Evolutionary conservation across 2,113 vertebrate species (phyloP), one percentile per base, ranked within the genome.

Genomic region (Odocoileus virginianus): DNA sequence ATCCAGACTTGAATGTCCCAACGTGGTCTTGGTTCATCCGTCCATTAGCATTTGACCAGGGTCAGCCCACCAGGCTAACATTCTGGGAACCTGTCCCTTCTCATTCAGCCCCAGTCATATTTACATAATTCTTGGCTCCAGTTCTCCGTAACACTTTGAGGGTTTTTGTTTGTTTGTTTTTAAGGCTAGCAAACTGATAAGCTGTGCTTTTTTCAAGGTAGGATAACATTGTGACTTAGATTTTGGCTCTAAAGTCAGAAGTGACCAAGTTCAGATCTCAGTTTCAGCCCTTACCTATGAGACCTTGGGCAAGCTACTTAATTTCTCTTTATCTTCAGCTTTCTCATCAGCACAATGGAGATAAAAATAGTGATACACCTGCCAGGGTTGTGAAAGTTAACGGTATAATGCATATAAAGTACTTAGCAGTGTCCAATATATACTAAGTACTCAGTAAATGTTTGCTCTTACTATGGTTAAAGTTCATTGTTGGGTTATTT

Each of bases 201-300:
- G 7, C 47, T 79, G 3, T 87, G 74, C 64, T 86, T 57, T 28
- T 85, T 96, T 89, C 23, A 76, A 93, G 40, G 50, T 27, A 25
- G 7, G 82, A 36, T 40, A 74, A 87, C 11, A 40, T 13, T 95
- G 83, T 36, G 13, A 60, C 82, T 96, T 82, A 57, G 21, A 52
- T 94, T 92, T 94, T 54, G 74, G 27, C n/a, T 96, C 76, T 78
- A 33, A 93, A 93, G 33, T 78, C 23, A 54, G 36, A 71, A 92
- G 60, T 28, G 60, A 91, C 50, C 95, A 43, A 94, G 16, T 23
- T 87, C 50, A 86, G 36, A 43, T 96, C 55, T 95, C 27, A 84
- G 27, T 36, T 33, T 15, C 12, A 30, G 67, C 54, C 43, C 50
- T 82, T 55, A 54, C 1, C 30, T 95, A 23, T 50, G 45, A 74